Base-by-base conservation (phyloP, 2,888 invertebrate genomes). In the Shargacucullia verbasci region DNA sequence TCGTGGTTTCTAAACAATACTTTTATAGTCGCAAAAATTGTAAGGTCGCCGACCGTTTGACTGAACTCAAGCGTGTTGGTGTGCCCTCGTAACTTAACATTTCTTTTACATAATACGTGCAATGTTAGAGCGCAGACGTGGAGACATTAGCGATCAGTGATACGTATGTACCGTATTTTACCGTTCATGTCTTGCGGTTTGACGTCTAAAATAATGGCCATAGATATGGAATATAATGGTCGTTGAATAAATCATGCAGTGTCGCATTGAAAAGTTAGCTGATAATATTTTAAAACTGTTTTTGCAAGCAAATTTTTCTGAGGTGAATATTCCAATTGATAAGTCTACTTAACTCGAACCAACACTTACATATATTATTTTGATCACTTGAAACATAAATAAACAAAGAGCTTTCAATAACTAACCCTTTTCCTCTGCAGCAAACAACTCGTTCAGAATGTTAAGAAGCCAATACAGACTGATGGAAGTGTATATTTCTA, bases 1-100 rank as follows among this genome's bases (percentile, higher is more conserved):
- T 77, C 80, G 77, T 73, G 52, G 41, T 54, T 59, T 69, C 54
- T 79, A 82, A 82, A 79, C 40, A 61, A 54, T 61, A 45, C 37
- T 62, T 29, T 59, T 43, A 41, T 45, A 72, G 72, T 78, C 71
- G 74, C 80, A 74, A 85, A n/a, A 86, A 87, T 81, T 81, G 80
- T 76, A 65, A 82, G 89, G 83, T 89, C 85, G 59, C 59, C 80
- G 88, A 88, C 87, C 89, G 80, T 61, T 67, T 70, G 75, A 62
- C 66, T 67, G 70, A 64, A 73, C 59, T 60, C 58, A 58, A 62
- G 68, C 68, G 73, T 67, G 70, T 63, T 63, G 59, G 53, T 41
- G 63, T 66, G 79, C 81, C 79, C 76, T 79, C 82, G 80, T 82
- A 82, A 82, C 79, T 73, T 67, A 74, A 68, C 68, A 76, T 58